Base-by-base conservation (phyloP, 2,888 invertebrate species). In the Drosophila prostipennis region DNA sequence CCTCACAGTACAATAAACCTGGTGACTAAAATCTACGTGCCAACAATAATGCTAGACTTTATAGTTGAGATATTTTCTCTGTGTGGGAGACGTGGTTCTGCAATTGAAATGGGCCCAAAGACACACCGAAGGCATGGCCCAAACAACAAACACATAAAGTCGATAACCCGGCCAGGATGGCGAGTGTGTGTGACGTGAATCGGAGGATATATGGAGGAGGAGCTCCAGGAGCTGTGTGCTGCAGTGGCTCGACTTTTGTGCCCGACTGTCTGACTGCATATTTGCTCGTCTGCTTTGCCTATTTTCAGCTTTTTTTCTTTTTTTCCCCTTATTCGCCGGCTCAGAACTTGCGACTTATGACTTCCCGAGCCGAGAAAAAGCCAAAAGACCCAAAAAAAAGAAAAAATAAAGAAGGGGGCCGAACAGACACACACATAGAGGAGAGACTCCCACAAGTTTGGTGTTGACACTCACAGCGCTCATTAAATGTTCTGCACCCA, bases 141-240 rank as follows among this genome's bases (percentile, higher is more conserved):
- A 65, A 87, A 87, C 82, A 82, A 82, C 88, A 82, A 82, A 87
- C 88, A 85, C 82, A 84, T 87, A 82, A 82, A 82, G 88, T 82
- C 82, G 82, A 82, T 82, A 82, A 79, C 82, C 82, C 82, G 83
- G 83, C 67, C 51, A 40, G 74, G 58, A 55, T 81, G 80, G 79
- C 57, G 39, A 53, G 49, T 60, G 52, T 57, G 59, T 67, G 53
- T 64, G 57, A 57, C 63, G 64, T 72, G 73, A 69, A 65, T 67
- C 63, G 40, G 64, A 16, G 58, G 57, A 52, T 55, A 55, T 54
- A 58, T 60, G 29, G 45, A 60, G 70, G 55, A 65, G 60, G 45
- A 39, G 42, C 69, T 57, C 19, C 51, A 45, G 45, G 51, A 64
- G 43, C 53, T n/a, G 56, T 48, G 49, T 48, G 49, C 32, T 45